Base-by-base conservation (phyloP, 2,888 invertebrate species). In the Trachelus iudaicus region DNA sequence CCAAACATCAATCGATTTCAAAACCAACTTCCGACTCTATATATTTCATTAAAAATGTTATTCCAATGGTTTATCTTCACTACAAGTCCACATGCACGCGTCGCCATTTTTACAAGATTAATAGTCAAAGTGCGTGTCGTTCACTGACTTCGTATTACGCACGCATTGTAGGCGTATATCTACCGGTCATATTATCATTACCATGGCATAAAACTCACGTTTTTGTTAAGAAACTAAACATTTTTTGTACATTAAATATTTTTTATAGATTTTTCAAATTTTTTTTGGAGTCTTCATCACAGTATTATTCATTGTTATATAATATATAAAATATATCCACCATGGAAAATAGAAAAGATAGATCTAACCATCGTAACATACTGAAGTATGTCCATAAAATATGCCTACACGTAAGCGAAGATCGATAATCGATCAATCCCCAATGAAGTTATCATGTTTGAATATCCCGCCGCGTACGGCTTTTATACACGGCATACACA, bases 401-500 rank as follows among this genome's bases (percentile, higher is more conserved):
- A 56, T 15, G 56, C 23, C 23, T 23, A 56, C 15, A 6, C 23
- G 1, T 15, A 37, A 13, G 1, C 23, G 56, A 56, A 23, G 56
- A 56, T 56, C 23, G 56, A 23, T 56, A 56, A 15, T 40, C 15
- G 40, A 40, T 40, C 15, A 9, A 56, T 56, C 23, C 56, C 6
- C 56, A 56, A 56, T 56, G 0, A 56, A 15, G 56, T 56, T 56
- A 23, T 56, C 56, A 23, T 56, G 56, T 56, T 23, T 56, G 23
- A 9, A 56, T 56, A 56, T 56, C 23, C 56, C 23, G 9, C 56
- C 23, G 56, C 9, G 56, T 56, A 56, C 56, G 9, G 23, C 56
- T 56, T 56, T 80, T 83, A 81, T 80, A 82, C 81, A 78, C 82
- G 76, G 34, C 69, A 77, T 77, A 77, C 75, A 69, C 71, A 78